These are phyloP conservation scores for Setophaga petechia DNA, from an alignment of 2,113 vertebrate genomes.

Conservation along the genomic window DNA sequence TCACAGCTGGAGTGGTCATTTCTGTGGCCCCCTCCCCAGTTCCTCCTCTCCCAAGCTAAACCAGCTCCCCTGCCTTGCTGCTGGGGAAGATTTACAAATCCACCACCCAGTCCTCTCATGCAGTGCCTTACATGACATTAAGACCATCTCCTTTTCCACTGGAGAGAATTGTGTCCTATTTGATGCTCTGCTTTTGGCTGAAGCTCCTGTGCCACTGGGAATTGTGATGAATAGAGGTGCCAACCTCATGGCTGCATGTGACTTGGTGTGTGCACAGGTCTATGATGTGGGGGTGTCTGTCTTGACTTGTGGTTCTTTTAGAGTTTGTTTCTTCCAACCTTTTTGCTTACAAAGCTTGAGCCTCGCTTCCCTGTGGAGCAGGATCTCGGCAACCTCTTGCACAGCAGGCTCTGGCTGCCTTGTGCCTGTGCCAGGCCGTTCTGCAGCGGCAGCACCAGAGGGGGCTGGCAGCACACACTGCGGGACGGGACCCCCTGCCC, in stretches of 20 bases:
- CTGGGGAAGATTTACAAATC: not conserved
- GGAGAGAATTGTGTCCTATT: not conserved
- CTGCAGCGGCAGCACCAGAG: conserved; percentile 21
- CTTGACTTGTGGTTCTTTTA: not conserved
- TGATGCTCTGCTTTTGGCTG: not conserved
- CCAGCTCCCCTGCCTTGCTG: not conserved
- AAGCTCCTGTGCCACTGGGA: not conserved
- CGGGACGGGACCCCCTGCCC: not conserved
- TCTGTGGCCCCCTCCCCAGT: not conserved
- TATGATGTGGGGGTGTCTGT: fast-evolving
- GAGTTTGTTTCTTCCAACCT: not conserved
- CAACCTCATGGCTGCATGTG: not conserved
- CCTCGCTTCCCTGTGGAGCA: not conserved
- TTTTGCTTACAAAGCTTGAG: not conserved
- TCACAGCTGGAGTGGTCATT: not conserved
- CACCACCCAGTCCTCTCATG: not conserved
- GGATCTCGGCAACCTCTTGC: not conserved
- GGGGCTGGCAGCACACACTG: conserved; percentile 43
- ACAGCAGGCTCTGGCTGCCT: not conserved
- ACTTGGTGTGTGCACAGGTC: not conserved
- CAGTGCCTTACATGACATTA: not conserved
- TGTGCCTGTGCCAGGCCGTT: not conserved
- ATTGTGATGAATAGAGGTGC: not conserved
- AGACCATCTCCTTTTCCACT: not conserved
- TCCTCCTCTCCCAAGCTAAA: not conserved